Conservation (phyloP, 2,888 invertebrate species). For the Oscheius sp. region DNA sequence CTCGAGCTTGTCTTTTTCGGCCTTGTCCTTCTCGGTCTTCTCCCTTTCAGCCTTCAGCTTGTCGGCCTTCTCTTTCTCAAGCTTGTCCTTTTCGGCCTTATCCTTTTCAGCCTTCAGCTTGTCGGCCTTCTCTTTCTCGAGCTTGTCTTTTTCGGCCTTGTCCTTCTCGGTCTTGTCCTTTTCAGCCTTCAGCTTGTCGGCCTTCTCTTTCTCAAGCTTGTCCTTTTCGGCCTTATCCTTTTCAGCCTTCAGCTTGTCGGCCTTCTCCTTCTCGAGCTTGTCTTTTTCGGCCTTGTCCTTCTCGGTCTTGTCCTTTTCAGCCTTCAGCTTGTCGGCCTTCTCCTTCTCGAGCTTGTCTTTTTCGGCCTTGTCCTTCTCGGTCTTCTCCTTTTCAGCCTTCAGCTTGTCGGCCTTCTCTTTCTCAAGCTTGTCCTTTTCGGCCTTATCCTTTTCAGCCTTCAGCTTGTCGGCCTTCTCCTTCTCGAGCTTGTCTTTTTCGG, state of each 20-base stretch:
- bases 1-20: conserved; percentile 6
- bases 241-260: not conserved
- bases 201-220: not conserved
- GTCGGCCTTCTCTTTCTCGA: not conserved
- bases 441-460: not conserved
- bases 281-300: not conserved
- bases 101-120: not conserved
- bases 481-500: conserved; percentile 1
- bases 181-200: not conserved
- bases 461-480: conserved; percentile 5
- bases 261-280: conserved; percentile 1
- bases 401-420: not conserved
- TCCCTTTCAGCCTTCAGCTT: not conserved
- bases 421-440: not conserved
- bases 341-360: not conserved
- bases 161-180: not conserved
- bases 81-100: conserved; percentile 2
- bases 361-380: not conserved
- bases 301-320: not conserved
- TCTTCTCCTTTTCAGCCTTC: not conserved
- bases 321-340: not conserved
- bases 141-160: not conserved
- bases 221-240: not conserved
- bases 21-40: not conserved
- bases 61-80: not conserved